These are phyloP conservation scores for Cryptocephalus primarius DNA, from an alignment of 2,888 invertebrate species.

Conservation along the genomic window DNA sequence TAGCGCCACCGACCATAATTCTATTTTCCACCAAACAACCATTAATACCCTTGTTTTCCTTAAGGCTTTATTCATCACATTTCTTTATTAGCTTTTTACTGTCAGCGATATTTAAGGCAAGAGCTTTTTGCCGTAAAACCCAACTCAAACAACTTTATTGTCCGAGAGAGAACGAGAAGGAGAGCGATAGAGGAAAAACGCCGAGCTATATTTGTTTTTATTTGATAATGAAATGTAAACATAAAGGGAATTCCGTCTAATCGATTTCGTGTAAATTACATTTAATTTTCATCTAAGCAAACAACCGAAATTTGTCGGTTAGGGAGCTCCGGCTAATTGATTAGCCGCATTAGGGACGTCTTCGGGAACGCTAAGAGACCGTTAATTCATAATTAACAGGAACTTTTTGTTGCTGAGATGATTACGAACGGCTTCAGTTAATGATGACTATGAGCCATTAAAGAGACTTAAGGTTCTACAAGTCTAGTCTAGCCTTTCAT, in stretches of 20 bases:
- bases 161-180: conserved; percentile 5
- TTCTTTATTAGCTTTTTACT: too few relatives aligned
- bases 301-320: conserved; percentile 2
- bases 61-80: too few relatives aligned
- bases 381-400: too few relatives aligned
- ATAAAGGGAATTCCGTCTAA: conserved; percentile 14
- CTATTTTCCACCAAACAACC: too few relatives aligned
- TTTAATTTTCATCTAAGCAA: conserved; percentile 14
- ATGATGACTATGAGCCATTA: too few relatives aligned
- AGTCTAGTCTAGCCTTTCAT: too few relatives aligned
- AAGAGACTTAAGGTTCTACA: too few relatives aligned
- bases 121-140: conserved; percentile 1
- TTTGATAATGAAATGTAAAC: conserved; percentile 23
- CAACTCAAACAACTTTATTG: conserved; percentile 9
- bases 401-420: too few relatives aligned
- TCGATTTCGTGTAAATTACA: conserved; percentile 17
- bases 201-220: conserved; percentile 18
- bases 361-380: neutral
- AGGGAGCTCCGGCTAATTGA: neutral
- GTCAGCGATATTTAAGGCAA: too few relatives aligned
- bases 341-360: neutral
- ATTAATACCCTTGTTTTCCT: too few relatives aligned
- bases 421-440: too few relatives aligned
- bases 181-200: conserved; percentile 2
- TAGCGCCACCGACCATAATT: too few relatives aligned